Conservation (phyloP, 2,797 vertebrate species). For the Limnodromus scolopaceus region DNA sequence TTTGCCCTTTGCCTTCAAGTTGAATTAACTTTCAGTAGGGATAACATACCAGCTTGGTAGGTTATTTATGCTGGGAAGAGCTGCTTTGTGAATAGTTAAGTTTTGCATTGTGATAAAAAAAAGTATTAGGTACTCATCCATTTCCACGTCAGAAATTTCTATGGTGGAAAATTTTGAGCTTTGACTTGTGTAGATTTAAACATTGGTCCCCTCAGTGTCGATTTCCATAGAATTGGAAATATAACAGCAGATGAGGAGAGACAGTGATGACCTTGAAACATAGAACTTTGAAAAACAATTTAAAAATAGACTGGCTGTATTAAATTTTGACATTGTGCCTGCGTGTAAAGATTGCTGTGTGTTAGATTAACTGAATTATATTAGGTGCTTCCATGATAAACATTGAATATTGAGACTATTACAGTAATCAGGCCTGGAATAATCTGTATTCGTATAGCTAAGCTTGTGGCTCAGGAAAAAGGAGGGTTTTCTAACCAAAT, state of each 20-base stretch:
- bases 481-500: neutral
- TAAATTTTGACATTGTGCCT: neutral
- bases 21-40: neutral
- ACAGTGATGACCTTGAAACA: neutral
- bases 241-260: neutral
- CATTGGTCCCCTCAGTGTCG: neutral
- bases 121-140: neutral
- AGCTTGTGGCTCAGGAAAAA: neutral
- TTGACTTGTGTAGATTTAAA: neutral
- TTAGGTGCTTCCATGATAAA: neutral
- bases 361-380: neutral
- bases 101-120: neutral
- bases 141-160: neutral
- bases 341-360: neutral
- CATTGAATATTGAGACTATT: neutral
- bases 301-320: neutral
- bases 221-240: neutral
- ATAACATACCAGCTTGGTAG: neutral
- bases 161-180: neutral
- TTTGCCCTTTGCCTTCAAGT: neutral
- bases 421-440: neutral
- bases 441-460: neutral
- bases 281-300: neutral
- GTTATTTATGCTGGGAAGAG: neutral
- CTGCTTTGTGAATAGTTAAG: neutral